Percentiles rank a stretch among this genome's conserved stretches.
phyloP scores from a whole-genome alignment of 1,140 invertebrate genomes.

The Dysdera silvatica region DNA sequence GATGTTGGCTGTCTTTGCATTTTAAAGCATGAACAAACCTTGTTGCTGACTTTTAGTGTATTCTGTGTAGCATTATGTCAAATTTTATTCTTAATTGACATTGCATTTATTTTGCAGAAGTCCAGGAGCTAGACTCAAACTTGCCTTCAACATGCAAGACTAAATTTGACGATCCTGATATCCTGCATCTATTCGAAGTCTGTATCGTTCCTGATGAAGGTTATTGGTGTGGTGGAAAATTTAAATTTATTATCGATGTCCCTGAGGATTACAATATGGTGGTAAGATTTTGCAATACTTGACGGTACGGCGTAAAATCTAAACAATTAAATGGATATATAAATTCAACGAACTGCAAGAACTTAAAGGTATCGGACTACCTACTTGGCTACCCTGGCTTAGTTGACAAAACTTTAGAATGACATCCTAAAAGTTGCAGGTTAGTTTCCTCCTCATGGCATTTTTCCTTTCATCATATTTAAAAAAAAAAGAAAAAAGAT shows the following conservation, averaged over 20 bases:
- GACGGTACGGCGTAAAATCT: no score
- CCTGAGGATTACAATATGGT: slow-evolving; percentile 94
- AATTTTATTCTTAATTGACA: slow-evolving; percentile 22
- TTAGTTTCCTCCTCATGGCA: no score
- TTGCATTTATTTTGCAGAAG: slow-evolving; percentile 47
- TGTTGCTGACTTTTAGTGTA: slow-evolving; percentile 1
- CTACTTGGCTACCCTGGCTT: no score
- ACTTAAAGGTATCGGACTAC: no score
- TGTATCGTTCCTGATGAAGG: slow-evolving; percentile 78
- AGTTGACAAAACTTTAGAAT: no score
- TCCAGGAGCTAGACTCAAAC: slow-evolving; percentile 83
- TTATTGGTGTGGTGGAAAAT: slow-evolving; percentile 76
- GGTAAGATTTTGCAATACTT: slow-evolving; percentile 52
- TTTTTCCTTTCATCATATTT: no score
- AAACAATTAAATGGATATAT: no score
- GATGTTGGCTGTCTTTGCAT: not conserved
- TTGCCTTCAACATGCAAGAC: slow-evolving; percentile 71
- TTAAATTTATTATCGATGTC: slow-evolving; percentile 74
- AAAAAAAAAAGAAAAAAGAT: no score
- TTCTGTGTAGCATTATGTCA: not conserved
- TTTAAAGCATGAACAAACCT: slow-evolving; percentile 10
- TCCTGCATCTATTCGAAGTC: slow-evolving; percentile 69
- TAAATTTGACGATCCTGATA: slow-evolving; percentile 70
- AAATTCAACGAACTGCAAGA: no score
- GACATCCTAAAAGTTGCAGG: no score